Conservation (phyloP, 2,113 vertebrate species). For the Crotalus viridis region DNA sequence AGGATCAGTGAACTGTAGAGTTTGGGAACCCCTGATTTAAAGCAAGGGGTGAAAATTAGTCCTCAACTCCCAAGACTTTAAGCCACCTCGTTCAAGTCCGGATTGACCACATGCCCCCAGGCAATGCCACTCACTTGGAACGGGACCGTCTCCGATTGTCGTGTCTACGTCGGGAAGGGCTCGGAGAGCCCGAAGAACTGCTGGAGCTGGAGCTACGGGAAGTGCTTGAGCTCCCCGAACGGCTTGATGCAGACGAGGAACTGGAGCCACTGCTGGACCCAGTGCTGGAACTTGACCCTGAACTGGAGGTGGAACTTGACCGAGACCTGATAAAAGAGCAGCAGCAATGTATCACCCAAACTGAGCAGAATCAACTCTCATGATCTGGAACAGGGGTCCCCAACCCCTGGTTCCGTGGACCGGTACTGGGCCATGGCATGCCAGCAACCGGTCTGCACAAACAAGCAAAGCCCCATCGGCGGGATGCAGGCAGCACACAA, state of each 20-base stretch:
- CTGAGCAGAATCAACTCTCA: background rate
- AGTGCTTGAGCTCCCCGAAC: conserved; percentile 90
- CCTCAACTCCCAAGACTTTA: background rate
- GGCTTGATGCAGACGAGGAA: conserved; percentile 92
- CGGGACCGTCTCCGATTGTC: conserved; percentile 91
- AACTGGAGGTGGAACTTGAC: conserved; percentile 92
- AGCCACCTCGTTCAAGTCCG: background rate
- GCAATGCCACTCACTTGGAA: conserved; percentile 78
- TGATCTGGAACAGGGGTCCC: no score
- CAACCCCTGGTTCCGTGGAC: no score
- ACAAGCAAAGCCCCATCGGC: no score
- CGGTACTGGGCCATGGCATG: no score
- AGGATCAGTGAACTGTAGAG: background rate
- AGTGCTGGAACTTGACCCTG: conserved; percentile 92
- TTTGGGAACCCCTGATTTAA: background rate
- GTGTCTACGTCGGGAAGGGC: conserved; percentile 86
- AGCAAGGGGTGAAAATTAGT: rapidly evolving
- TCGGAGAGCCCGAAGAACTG: conserved; percentile 92
- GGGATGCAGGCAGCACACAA: no score
- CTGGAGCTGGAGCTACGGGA: conserved; percentile 94
- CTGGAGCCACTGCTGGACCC: conserved; percentile 96
- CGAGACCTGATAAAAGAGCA: conserved; percentile 64
- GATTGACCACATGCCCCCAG: background rate
- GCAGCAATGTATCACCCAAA: background rate
- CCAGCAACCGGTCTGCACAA: no score